Conservation (phyloP, 2,797 vertebrate genomes). For the Rhynchotus rufescens region DNA sequence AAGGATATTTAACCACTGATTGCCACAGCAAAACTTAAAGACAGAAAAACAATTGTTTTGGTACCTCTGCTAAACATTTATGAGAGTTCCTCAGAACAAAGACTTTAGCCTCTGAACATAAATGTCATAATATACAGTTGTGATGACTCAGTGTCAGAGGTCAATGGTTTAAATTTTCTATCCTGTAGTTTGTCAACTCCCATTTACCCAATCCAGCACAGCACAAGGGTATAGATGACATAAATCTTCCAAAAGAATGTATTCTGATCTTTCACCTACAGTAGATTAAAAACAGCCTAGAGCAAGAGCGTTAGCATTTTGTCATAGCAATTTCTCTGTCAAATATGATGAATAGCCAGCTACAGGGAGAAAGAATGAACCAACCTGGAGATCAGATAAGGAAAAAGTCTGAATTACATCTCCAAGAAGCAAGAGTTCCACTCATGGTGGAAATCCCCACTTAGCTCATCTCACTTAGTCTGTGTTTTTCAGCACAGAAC, state of each 20-base stretch:
- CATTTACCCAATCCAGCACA: slow-evolving; percentile 40
- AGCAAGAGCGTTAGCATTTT: slow-evolving; percentile 61
- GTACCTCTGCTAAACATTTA: not conserved
- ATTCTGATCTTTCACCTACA: slow-evolving; percentile 67
- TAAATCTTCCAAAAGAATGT: slow-evolving; percentile 55
- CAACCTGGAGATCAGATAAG: slow-evolving; percentile 20
- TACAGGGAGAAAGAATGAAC: not conserved
- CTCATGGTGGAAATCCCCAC: slow-evolving; percentile 39
- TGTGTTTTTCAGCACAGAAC: not conserved
- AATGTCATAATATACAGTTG: not conserved
- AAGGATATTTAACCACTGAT: not conserved
- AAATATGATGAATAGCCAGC: slow-evolving; percentile 17
- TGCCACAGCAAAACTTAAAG: not conserved
- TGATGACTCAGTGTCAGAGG: slow-evolving; percentile 45
- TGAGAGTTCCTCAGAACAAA: not conserved
- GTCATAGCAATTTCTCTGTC: slow-evolving; percentile 56
- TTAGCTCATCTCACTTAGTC: not conserved
- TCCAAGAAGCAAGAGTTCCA: slow-evolving; percentile 5
- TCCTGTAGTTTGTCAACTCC: slow-evolving; percentile 53
- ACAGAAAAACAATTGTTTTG: not conserved
- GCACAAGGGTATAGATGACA: not conserved
- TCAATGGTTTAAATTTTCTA: slow-evolving; percentile 22
- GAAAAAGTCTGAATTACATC: not conserved
- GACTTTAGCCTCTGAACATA: slow-evolving; percentile 7
- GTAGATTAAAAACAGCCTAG: slow-evolving; percentile 50